Conservation (phyloP, 1,140 invertebrate species). For the Manduca sexta region DNA sequence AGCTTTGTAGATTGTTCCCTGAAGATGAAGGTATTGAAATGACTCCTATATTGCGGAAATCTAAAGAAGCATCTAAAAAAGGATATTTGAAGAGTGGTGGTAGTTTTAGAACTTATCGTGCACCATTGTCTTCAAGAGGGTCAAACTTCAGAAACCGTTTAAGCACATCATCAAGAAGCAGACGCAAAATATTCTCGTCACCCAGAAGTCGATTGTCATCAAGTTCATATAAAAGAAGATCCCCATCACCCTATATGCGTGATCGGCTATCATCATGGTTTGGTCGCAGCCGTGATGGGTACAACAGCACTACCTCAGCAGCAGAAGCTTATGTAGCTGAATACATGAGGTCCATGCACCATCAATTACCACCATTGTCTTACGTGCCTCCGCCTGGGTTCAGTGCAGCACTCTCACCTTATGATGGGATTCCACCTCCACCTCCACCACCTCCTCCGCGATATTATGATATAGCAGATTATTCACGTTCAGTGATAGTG, state of each 20-base stretch:
- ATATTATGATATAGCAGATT: conserved; percentile 82
- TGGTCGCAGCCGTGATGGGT: conserved; percentile 63
- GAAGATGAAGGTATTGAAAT: conserved; percentile 95
- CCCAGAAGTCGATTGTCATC: conserved; percentile 64
- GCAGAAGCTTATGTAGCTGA: conserved; percentile 85
- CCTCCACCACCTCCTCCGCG: conserved; percentile 82
- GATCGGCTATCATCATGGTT: conserved; percentile 67
- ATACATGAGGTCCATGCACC: conserved; percentile 87
- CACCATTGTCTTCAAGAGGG: conserved; percentile 55
- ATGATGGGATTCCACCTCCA: conserved; percentile 82
- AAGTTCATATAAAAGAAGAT: conserved; percentile 74
- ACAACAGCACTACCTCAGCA: conserved; percentile 73
- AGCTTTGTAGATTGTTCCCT: conserved; percentile 94
- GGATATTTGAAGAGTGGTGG: conserved; percentile 73
- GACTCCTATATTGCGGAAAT: conserved; percentile 90
- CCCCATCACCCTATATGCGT: conserved; percentile 71
- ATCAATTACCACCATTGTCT: conserved; percentile 83
- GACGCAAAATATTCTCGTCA: conserved; percentile 70
- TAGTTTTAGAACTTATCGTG: conserved; percentile 67
- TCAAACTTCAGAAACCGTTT: conserved; percentile 58
- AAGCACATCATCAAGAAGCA: conserved; percentile 55
- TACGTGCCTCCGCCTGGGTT: conserved; percentile 79
- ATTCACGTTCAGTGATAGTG: conserved; percentile 72
- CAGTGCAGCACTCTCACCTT: conserved; percentile 74
- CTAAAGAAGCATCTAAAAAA: conserved; percentile 87